Percentiles rank a stretch among this genome's conserved stretches.
Evolutionary conservation across 2,888 invertebrate genomes (phyloP).

Genomic region (Drosophila aldrichi): DNA sequence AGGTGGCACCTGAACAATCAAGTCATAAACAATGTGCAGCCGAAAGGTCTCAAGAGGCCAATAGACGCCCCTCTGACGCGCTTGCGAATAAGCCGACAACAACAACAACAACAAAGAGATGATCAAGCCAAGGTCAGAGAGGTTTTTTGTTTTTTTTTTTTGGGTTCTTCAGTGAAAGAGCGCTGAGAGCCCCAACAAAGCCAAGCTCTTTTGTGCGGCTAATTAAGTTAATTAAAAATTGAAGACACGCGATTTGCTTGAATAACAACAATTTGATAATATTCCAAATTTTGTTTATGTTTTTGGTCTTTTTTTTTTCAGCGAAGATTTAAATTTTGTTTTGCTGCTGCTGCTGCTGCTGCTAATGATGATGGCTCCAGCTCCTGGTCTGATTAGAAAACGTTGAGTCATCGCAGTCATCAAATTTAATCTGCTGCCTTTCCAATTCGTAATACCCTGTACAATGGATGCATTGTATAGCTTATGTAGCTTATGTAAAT

Average conservation of each 20-base stretch:
- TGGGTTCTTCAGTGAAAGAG: constrained; percentile 43
- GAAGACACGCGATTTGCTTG: constrained; percentile 72
- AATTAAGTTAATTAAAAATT: constrained; percentile 73
- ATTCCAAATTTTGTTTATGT: constrained; percentile 43
- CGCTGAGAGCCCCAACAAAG: constrained; percentile 5
- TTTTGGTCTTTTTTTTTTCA: constrained; percentile 47
- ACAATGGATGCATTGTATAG: not conserved
- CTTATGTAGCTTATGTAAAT: constrained; percentile 4
- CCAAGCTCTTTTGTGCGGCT: constrained; percentile 56
- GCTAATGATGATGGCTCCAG: constrained; percentile 40
- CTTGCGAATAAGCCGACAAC: constrained; percentile 44
- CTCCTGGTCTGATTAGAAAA: constrained; percentile 65
- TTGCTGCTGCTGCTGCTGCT: constrained; percentile 20
- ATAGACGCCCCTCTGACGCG: constrained; percentile 46
- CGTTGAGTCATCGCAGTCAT: constrained; percentile 62
- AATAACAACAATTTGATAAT: constrained; percentile 69
- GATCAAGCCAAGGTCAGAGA: constrained; percentile 50
- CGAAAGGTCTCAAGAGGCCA: constrained; percentile 61
- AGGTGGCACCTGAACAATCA: constrained; percentile 69
- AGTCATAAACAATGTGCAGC: constrained; percentile 79
- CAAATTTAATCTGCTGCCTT: constrained; percentile 61
- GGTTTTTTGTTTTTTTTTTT: constrained; percentile 24
- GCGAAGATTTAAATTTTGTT: constrained; percentile 57
- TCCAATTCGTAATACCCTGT: constrained; percentile 56
- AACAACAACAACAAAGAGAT: constrained; percentile 37